Evolutionary conservation across 2,888 invertebrate genomes (phyloP).

Genomic region (Chrysomela aeneicollis): DNA sequence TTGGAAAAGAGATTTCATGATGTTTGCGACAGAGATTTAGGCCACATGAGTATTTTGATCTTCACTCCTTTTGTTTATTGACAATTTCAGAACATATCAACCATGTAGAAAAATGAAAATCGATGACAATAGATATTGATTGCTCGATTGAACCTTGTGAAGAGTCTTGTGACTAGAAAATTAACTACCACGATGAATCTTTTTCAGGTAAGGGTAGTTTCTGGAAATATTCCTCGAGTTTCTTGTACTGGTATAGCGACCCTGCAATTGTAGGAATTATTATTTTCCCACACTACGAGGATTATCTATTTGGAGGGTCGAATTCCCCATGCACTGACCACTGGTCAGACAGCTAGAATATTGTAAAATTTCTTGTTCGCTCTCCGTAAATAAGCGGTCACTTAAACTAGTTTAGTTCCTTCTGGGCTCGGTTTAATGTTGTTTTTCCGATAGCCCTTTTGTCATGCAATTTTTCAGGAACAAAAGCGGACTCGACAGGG

Average conservation of each 20-base stretch:
- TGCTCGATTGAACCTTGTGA: too few species aligned
- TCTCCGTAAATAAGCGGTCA: conserved; percentile 45
- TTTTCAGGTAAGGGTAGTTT: too few species aligned
- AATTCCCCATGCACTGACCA: conserved; percentile 44
- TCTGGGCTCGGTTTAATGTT: conserved; percentile 47
- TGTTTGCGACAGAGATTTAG: too few species aligned
- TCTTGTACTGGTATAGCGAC: background rate
- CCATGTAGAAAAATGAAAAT: too few species aligned
- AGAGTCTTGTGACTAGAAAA: too few species aligned
- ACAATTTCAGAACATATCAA: too few species aligned
- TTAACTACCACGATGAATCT: too few species aligned
- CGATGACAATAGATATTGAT: too few species aligned
- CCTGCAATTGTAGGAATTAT: background rate
- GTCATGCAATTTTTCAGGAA: conserved; percentile 46
- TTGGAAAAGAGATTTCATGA: too few species aligned
- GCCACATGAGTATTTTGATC: too few species aligned
- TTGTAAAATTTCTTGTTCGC: conserved; percentile 33
- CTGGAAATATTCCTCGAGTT: too few species aligned
- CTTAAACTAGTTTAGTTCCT: conserved; percentile 51
- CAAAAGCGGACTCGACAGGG: conserved; percentile 25
- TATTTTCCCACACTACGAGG: conserved; percentile 45
- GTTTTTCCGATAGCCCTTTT: conserved; percentile 48
- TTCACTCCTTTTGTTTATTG: too few species aligned
- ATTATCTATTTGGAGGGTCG: conserved; percentile 45
- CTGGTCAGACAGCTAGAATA: conserved; percentile 37